These are phyloP conservation scores for Physocephala rufipes DNA, from an alignment of 2,888 invertebrate species.

Conservation along the genomic window DNA sequence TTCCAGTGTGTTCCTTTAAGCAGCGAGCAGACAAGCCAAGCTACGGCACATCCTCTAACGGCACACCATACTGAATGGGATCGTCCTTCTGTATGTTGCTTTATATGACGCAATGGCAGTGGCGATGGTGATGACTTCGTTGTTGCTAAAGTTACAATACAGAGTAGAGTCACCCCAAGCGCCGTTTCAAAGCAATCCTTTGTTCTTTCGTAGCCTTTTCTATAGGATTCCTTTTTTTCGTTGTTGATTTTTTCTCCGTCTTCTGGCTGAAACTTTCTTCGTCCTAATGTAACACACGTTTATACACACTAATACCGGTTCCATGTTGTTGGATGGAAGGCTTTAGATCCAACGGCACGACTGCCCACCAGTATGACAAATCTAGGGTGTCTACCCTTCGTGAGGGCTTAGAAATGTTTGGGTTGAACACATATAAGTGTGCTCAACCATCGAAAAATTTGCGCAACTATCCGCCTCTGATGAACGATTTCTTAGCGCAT, in stretches of 20 bases:
- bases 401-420: not conserved
- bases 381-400: not conserved
- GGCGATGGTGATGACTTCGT: not conserved
- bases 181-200: slow-evolving; percentile 24
- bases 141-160: not conserved
- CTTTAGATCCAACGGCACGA: not conserved
- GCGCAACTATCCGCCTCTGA: slow-evolving; percentile 34
- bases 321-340: not conserved
- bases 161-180: slow-evolving; percentile 12
- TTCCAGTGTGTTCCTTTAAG: slow-evolving; percentile 23
- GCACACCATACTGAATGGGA: slow-evolving; percentile 30
- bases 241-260: not conserved
- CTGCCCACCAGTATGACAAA: not conserved
- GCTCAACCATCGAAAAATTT: slow-evolving; percentile 17
- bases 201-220: slow-evolving; percentile 14
- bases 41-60: slow-evolving; percentile 17
- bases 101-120: slow-evolving; percentile 2
- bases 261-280: slow-evolving; percentile 26
- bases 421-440: not conserved
- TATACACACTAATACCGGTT: not conserved
- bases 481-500: slow-evolving; percentile 1
- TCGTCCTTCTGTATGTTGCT: slow-evolving; percentile 18
- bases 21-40: not conserved
- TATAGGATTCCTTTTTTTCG: slow-evolving; percentile 3
- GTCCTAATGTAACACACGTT: not conserved